Conservation (phyloP, 2,888 invertebrate species). For the Agrotis puta region DNA sequence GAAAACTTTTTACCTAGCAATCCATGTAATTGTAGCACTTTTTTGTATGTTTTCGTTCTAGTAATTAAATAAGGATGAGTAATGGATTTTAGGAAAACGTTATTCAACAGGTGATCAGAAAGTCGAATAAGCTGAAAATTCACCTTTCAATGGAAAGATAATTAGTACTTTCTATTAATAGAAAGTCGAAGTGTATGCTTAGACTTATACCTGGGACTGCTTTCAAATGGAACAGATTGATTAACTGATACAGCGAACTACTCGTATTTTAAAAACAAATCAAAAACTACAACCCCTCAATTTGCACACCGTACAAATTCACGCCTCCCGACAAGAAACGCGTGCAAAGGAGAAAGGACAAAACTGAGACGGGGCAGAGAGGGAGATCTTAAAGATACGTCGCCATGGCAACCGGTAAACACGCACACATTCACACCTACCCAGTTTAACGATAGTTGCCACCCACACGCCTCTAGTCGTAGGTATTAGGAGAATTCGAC, state of each 20-base stretch:
- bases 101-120: too few species aligned
- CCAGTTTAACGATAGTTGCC: conserved; percentile 79
- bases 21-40: not conserved
- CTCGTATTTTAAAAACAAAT: not conserved
- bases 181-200: too few species aligned
- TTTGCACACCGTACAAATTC: conserved; percentile 82
- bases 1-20: not conserved
- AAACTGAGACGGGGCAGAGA: conserved; percentile 89
- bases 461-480: conserved; percentile 69
- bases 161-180: too few species aligned
- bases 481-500: conserved; percentile 90
- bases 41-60: too few species aligned
- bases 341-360: conserved; percentile 90
- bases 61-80: too few species aligned
- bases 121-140: too few species aligned
- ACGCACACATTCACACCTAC: conserved; percentile 74
- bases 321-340: conserved; percentile 90
- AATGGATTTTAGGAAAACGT: too few species aligned
- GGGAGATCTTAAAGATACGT: conserved; percentile 91
- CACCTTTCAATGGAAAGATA: too few species aligned
- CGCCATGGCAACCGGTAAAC: conserved; percentile 86
- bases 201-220: too few species aligned
- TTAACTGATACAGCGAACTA: too few species aligned
- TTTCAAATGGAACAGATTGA: too few species aligned
- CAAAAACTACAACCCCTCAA: conserved; percentile 22